Evolutionary conservation across 2,888 invertebrate genomes (phyloP).

Genomic region (Diploptera punctata): DNA sequence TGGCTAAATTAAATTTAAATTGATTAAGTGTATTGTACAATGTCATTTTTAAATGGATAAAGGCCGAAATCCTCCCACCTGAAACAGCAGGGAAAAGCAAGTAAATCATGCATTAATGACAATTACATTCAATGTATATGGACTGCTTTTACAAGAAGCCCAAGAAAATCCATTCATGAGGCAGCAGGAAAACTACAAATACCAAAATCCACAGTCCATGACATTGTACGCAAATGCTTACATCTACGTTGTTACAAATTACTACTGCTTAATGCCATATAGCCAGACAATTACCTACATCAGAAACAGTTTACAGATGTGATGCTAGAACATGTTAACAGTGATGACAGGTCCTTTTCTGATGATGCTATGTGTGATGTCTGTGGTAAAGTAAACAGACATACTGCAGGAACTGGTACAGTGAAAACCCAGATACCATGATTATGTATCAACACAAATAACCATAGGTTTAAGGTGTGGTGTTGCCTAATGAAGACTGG

Average conservation of each 20-base stretch:
- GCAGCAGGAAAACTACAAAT: not conserved
- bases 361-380: not conserved
- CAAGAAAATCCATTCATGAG: not conserved
- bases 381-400: constrained; percentile 2
- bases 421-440: not conserved
- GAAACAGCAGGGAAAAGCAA: not conserved
- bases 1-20: not conserved
- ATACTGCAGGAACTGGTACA: too few species aligned
- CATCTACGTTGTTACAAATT: not conserved
- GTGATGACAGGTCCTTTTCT: not conserved
- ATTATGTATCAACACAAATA: not conserved
- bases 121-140: not conserved
- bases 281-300: not conserved
- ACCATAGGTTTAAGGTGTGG: not conserved
- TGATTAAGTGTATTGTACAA: not conserved
- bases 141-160: not conserved
- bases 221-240: constrained; percentile 6
- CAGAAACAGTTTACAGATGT: constrained; percentile 9
- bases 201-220: constrained; percentile 1
- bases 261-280: constrained; percentile 1
- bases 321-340: constrained; percentile 9
- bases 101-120: not conserved
- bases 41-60: not conserved
- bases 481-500: constrained; percentile 9
- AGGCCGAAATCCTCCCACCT: not conserved